Evolutionary conservation across 2,888 invertebrate genomes (phyloP).

Genomic region (Pristionchus mayeri): DNA sequence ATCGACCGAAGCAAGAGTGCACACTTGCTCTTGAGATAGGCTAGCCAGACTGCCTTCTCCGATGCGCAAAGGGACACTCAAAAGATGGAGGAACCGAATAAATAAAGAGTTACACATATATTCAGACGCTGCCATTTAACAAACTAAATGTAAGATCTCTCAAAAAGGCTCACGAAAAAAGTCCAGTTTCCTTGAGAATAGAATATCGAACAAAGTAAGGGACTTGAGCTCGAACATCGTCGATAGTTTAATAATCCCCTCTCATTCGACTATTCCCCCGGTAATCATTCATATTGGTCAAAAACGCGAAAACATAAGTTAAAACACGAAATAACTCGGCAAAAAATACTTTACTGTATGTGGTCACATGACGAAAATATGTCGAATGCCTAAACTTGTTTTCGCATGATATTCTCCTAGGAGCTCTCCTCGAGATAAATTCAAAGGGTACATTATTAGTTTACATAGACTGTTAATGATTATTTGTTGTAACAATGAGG

Average conservation of each 20-base stretch:
- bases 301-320: not conserved
- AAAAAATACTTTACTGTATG: too few species aligned
- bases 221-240: slow-evolving; percentile 1
- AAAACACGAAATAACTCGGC: not conserved
- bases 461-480: too few species aligned
- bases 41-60: slow-evolving; percentile 48
- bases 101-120: not conserved
- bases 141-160: too few species aligned
- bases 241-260: not conserved
- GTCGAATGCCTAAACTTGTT: too few species aligned
- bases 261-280: not conserved
- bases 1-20: slow-evolving; percentile 50
- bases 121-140: not conserved
- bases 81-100: not conserved
- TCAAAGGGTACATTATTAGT: too few species aligned
- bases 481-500: too few species aligned
- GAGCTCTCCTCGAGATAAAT: too few species aligned
- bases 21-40: slow-evolving; percentile 38
- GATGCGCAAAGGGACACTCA: slow-evolving; percentile 31
- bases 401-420: too few species aligned
- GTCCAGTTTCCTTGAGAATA: not conserved
- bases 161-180: not conserved
- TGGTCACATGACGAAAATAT: too few species aligned
- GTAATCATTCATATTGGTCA: not conserved
- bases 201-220: slow-evolving; percentile 2